Conservation (phyloP, 2,797 vertebrate species). For the Lepus townsendii region DNA sequence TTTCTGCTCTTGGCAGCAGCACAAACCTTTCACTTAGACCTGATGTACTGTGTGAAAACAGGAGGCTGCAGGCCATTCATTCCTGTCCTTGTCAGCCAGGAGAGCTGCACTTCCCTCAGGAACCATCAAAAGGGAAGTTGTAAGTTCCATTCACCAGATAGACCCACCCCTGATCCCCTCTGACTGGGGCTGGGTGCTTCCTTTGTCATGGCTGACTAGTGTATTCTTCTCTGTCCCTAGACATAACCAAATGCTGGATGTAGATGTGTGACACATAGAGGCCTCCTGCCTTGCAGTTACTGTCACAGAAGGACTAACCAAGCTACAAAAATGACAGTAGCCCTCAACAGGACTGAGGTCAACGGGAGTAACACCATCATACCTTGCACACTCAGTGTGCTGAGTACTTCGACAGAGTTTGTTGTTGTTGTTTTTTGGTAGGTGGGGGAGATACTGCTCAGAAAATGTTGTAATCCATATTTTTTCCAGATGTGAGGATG, state of each 20-base stretch:
- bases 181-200: neutral
- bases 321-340: neutral
- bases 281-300: neutral
- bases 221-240: neutral
- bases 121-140: slow-evolving; percentile 33
- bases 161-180: slow-evolving; percentile 8
- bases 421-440: neutral
- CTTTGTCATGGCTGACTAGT: neutral
- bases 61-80: slow-evolving; percentile 73
- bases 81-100: slow-evolving; percentile 69
- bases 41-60: slow-evolving; percentile 83
- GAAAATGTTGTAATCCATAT: slow-evolving; percentile 72
- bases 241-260: neutral
- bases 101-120: slow-evolving; percentile 54
- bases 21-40: slow-evolving; percentile 82
- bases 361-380: neutral
- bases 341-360: neutral
- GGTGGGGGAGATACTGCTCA: slow-evolving; percentile 10
- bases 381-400: neutral
- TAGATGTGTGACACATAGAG: neutral
- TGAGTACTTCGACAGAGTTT: slow-evolving; percentile 57
- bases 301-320: neutral
- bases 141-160: slow-evolving; percentile 44
- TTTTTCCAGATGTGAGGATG: slow-evolving; percentile 80
- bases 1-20: slow-evolving; percentile 80